These are phyloP conservation scores for Corapipo altera DNA, from an alignment of 2,113 vertebrate species.

Conservation along the genomic window DNA sequence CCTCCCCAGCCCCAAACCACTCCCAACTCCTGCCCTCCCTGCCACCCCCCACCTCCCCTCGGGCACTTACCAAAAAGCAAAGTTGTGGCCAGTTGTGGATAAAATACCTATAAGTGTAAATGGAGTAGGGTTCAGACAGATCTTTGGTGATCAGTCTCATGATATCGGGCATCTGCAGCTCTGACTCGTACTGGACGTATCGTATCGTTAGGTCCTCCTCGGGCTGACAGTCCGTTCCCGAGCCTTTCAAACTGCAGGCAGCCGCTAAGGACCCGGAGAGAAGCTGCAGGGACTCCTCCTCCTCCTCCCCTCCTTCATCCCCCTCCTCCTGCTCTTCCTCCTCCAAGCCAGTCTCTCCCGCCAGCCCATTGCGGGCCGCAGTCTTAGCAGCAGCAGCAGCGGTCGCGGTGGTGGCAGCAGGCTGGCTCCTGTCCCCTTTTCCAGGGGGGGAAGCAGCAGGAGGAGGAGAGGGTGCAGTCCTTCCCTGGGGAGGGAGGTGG, in stretches of 20 bases:
- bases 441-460: slow-evolving; percentile 1
- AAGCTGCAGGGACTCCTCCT: slow-evolving; percentile 67
- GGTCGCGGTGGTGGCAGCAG: slow-evolving; percentile 38
- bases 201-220: slow-evolving; percentile 84
- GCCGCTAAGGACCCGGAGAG: slow-evolving; percentile 70
- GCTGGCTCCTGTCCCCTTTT: slow-evolving; percentile 48
- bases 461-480: slow-evolving; percentile 77
- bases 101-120: slow-evolving; percentile 99
- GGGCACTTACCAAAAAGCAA: slow-evolving; percentile 98
- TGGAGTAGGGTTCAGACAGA: slow-evolving; percentile 99
- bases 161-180: slow-evolving; percentile 99
- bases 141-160: slow-evolving; percentile 99
- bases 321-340: slow-evolving; percentile 66
- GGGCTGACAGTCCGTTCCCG: slow-evolving; percentile 75
- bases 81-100: slow-evolving; percentile 99
- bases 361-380: slow-evolving; percentile 78
- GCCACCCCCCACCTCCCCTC: background rate
- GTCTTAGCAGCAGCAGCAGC: slow-evolving; percentile 69
- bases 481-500: slow-evolving; percentile 66
- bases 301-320: slow-evolving; percentile 63
- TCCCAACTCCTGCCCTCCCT: slow-evolving; percentile 15
- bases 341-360: slow-evolving; percentile 62
- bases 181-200: slow-evolving; percentile 97
- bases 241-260: slow-evolving; percentile 74
- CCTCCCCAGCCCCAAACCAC: slow-evolving; percentile 21